A percentile compares a stretch with the other conserved stretches of the same genome.
Conservation (phyloP, 2,113 vertebrate species). For the Machaerirhynchus nigripectus region DNA sequence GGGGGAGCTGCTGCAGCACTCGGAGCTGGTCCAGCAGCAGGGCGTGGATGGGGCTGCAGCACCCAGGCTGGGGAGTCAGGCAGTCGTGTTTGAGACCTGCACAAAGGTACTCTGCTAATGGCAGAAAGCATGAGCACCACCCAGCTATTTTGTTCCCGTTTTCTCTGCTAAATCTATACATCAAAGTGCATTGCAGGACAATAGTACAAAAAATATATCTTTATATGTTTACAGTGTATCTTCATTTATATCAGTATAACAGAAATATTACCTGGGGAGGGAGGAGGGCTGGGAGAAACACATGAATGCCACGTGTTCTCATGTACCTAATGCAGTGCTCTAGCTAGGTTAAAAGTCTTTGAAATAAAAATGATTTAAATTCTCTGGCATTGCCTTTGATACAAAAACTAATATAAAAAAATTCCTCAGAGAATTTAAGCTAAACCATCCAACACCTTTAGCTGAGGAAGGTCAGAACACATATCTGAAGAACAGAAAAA, state of each 20-base stretch:
- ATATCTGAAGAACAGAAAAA: background rate
- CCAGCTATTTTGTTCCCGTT: background rate
- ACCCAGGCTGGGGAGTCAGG: background rate
- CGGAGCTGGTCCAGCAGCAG: background rate
- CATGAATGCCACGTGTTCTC: background rate
- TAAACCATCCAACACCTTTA: background rate
- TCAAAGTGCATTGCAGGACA: background rate
- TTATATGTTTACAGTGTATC: background rate
- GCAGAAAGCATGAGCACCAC: background rate
- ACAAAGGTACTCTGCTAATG: background rate
- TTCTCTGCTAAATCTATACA: background rate
- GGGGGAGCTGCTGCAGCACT: accelerated
- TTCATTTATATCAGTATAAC: background rate
- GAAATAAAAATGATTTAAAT: background rate
- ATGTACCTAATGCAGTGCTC: background rate
- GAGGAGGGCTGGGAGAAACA: background rate
- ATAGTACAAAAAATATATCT: background rate
- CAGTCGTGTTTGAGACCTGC: background rate
- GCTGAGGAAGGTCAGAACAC: background rate
- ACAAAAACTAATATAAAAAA: background rate
- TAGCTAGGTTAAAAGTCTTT: background rate
- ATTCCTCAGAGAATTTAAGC: background rate
- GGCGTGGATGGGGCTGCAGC: background rate
- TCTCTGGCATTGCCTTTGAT: background rate
- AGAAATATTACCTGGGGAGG: background rate